phyloP scores from a whole-genome alignment of 1,140 invertebrate genomes.

The Drosophila eugracilis region DNA sequence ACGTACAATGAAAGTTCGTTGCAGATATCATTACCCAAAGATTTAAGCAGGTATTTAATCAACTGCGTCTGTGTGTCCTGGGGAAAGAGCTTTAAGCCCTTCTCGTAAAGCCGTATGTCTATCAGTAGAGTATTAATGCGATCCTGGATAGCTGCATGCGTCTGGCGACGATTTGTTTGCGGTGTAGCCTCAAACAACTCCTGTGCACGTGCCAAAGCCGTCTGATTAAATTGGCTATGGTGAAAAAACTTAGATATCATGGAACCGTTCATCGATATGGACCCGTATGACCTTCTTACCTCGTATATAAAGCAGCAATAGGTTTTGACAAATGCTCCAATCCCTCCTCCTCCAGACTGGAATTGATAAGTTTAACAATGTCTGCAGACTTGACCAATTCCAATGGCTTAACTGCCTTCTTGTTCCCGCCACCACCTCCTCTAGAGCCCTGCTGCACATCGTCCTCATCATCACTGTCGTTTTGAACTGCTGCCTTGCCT shows the following conservation, averaged over 20 bases:
- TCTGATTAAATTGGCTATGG: slow-evolving; percentile 83
- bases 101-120: slow-evolving; percentile 94
- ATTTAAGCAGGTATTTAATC: slow-evolving; percentile 93
- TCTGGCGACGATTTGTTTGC: slow-evolving; percentile 90
- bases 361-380: slow-evolving; percentile 88
- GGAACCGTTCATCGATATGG: background rate
- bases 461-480: slow-evolving; percentile 88
- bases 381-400: slow-evolving; percentile 87
- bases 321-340: slow-evolving; percentile 88
- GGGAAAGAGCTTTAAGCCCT: slow-evolving; percentile 90
- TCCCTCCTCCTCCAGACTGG: slow-evolving; percentile 88
- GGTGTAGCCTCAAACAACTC: slow-evolving; percentile 89
- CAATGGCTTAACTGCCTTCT: slow-evolving; percentile 54
- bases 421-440: slow-evolving; percentile 13
- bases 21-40: slow-evolving; percentile 92
- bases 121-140: slow-evolving; percentile 90
- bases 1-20: slow-evolving; percentile 91
- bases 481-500: slow-evolving; percentile 86
- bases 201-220: slow-evolving; percentile 88
- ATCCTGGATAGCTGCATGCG: slow-evolving; percentile 92
- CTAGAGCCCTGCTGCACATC: slow-evolving; percentile 23
- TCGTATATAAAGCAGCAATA: slow-evolving; percentile 87
- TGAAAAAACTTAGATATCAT: background rate
- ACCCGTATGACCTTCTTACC: slow-evolving; percentile 10
- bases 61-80: slow-evolving; percentile 88